Conservation (phyloP, 2,888 invertebrate species). For the Lymantria dispar region DNA sequence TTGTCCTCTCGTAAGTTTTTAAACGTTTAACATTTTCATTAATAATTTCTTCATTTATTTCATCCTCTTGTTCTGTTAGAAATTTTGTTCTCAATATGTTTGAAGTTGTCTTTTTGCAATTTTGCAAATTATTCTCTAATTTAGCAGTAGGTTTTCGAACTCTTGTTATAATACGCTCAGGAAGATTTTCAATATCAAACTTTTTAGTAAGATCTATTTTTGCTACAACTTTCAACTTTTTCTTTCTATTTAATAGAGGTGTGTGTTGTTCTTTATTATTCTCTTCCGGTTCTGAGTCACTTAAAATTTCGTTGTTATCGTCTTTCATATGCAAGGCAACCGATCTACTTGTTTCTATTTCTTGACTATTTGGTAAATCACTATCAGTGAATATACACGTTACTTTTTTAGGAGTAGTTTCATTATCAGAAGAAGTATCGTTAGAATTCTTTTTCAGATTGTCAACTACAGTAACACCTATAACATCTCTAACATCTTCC, state of each 20-base stretch:
- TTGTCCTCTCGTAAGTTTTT: slow-evolving; percentile 46
- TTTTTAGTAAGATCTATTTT: slow-evolving; percentile 57
- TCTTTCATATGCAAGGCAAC: slow-evolving; percentile 26
- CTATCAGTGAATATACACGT: slow-evolving; percentile 48
- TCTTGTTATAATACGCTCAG: slow-evolving; percentile 59
- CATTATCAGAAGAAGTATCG: slow-evolving; percentile 58
- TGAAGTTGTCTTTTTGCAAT: slow-evolving; percentile 29
- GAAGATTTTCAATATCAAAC: slow-evolving; percentile 51
- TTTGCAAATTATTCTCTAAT: slow-evolving; percentile 27
- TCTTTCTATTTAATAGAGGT: slow-evolving; percentile 49
- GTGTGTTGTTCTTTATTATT: slow-evolving; percentile 47
- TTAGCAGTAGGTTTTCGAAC: slow-evolving; percentile 62
- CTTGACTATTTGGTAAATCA: slow-evolving; percentile 66
- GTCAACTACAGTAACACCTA: slow-evolving; percentile 36
- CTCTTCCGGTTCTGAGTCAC: slow-evolving; percentile 60
- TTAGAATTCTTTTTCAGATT: slow-evolving; percentile 41
- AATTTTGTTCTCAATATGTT: slow-evolving; percentile 51
- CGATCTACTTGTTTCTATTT: slow-evolving; percentile 56
- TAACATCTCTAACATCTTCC: slow-evolving; percentile 41
- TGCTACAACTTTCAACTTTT: slow-evolving; percentile 36
- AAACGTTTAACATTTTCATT: slow-evolving; percentile 58
- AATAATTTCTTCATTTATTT: slow-evolving; percentile 57
- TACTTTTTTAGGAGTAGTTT: slow-evolving; percentile 58
- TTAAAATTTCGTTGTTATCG: slow-evolving; percentile 42
- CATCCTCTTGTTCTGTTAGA: slow-evolving; percentile 51